Base-by-base conservation (phyloP, 2,113 vertebrate species). In the Planiliza haematocheilus region DNA sequence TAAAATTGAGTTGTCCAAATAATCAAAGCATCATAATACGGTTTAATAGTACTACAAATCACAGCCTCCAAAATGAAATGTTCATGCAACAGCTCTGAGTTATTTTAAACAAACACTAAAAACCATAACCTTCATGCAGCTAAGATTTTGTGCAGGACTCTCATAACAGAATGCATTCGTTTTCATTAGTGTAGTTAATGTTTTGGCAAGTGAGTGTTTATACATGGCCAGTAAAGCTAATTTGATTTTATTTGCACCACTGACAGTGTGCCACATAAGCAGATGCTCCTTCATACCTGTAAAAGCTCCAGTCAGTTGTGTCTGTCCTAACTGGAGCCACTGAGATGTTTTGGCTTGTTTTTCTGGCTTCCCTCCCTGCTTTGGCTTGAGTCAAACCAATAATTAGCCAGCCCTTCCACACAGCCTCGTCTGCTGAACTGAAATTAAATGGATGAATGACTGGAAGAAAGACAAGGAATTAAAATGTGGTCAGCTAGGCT, bases 381-480 rank as follows among this genome's bases (percentile, higher is more conserved):
- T 50, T 67, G 18, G 18, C 48, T 48, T 7, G 7, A 74, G 4
- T 16, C 7, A 59, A 62, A 71, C 48, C 18, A 77, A 59, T 63
- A 74, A 71, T 74, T 61, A 61, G 49, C 70, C 52, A 67, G 24
- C 48, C 12, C 72, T 37, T 62, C 59, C 20, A 46, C 34, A 24
- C 3, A 58, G 51, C 62, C 62, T 55, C 57, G 49, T 59, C 77
- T 70, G 68, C 48, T 51, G 18, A n/a, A 59, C 14, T 53, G n/a
- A 77, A 74, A 74, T 70, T 13, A 57, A 74, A 81, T 20, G 14
- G 18, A 60, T 65, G 43, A 67, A 55, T 1, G 8, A 63, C 42
- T 61, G 21, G 21, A 63, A 58, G 17, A 8, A 58, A 8, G 17
- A 55, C 42, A 34, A 58, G n/a, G 18, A 81, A 61, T 36, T 52